These are phyloP conservation scores for Teinopalpus imperialis DNA, from an alignment of 2,888 invertebrate genomes.

Conservation along the genomic window DNA sequence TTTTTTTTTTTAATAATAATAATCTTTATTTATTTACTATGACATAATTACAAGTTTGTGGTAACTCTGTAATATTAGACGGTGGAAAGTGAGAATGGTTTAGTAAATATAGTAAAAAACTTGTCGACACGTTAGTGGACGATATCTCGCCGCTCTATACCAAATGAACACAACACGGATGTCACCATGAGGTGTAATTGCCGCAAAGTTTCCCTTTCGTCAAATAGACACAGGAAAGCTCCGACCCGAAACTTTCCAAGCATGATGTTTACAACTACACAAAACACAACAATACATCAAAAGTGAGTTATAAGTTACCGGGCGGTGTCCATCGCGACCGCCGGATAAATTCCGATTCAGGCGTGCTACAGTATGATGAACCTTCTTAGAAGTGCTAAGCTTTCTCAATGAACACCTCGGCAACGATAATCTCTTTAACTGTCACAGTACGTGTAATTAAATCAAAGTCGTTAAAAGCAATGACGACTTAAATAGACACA, in stretches of 20 bases:
- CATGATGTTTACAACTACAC: slow-evolving; percentile 67
- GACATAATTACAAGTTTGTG: no score
- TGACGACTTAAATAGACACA: neutral
- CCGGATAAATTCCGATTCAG: slow-evolving; percentile 60
- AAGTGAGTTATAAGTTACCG: slow-evolving; percentile 75
- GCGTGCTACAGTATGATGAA: slow-evolving; percentile 36
- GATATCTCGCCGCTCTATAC: slow-evolving; percentile 29
- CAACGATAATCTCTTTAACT: slow-evolving; percentile 6
- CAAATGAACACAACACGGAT: slow-evolving; percentile 8
- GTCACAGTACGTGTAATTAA: neutral
- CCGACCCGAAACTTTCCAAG: slow-evolving; percentile 62
- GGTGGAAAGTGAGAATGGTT: neutral
- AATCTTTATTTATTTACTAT: no score
- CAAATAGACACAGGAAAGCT: slow-evolving; percentile 23
- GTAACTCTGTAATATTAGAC: no score
- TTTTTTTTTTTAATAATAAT: no score
- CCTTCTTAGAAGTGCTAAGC: slow-evolving; percentile 56
- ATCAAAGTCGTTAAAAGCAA: neutral
- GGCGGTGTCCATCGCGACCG: slow-evolving; percentile 53
- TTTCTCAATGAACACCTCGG: slow-evolving; percentile 41
- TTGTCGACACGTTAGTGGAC: slow-evolving; percentile 4
- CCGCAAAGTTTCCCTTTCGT: slow-evolving; percentile 28
- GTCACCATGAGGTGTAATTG: slow-evolving; percentile 31
- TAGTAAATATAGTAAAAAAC: slow-evolving; percentile 5
- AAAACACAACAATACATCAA: slow-evolving; percentile 78